Evolutionary conservation across 2,888 invertebrate species (phyloP).

Genomic region (Erebia aethiops): DNA sequence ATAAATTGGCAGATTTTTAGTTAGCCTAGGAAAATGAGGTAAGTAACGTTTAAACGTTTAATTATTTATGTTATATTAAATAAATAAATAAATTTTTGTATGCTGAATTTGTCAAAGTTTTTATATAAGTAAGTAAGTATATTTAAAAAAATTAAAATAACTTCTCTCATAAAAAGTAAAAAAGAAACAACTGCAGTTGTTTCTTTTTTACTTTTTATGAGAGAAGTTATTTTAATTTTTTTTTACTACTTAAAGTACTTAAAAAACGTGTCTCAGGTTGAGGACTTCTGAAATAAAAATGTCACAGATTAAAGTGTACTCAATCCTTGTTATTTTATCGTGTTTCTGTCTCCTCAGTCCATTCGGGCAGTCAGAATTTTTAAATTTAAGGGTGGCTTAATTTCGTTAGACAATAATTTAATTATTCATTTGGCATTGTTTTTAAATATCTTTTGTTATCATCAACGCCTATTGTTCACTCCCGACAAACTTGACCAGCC

Average conservation of each 20-base stretch:
- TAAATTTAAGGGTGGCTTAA: neutral
- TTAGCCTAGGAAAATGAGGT: too few relatives aligned
- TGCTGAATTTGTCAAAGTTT: neutral
- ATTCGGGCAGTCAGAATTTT: neutral
- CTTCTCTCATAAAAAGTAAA: neutral
- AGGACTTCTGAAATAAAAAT: constrained; percentile 10
- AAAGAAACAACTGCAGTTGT: neutral
- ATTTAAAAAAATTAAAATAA: neutral
- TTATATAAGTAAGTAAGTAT: neutral
- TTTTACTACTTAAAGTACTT: constrained; percentile 1
- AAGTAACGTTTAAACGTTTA: too few relatives aligned
- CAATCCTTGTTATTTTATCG: constrained; percentile 21
- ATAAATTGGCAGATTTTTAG: too few relatives aligned
- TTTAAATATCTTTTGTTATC: neutral
- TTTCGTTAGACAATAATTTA: neutral
- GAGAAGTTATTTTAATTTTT: neutral
- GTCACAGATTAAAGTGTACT: constrained; percentile 17
- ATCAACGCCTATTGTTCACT: too few relatives aligned
- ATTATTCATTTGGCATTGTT: neutral
- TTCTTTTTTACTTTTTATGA: constrained; percentile 1
- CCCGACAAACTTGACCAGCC: too few relatives aligned
- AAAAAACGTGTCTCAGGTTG: neutral
- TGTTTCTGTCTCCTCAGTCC: constrained; percentile 3
- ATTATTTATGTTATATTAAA: too few relatives aligned
- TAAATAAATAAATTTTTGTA: too few relatives aligned